phyloP scores from a whole-genome alignment of 1,140 invertebrate species.

The Aphelenchoides besseyi region DNA sequence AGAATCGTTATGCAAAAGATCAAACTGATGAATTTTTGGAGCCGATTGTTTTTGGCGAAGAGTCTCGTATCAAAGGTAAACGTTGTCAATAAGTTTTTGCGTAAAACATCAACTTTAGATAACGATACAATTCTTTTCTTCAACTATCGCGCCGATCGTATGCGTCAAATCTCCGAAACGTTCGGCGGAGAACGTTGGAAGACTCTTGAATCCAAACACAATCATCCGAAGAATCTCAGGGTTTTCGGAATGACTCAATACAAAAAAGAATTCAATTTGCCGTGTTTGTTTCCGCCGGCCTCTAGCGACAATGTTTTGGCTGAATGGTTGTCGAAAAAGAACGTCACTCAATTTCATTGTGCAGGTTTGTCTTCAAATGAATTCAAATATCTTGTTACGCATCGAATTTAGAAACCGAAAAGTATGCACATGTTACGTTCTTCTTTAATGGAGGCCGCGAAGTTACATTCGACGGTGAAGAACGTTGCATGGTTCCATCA shows the following conservation, averaged over 20 bases:
- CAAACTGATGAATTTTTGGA: constrained; percentile 67
- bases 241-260: constrained; percentile 65
- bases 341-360: constrained; percentile 64
- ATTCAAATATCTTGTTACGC: background rate
- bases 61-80: constrained; percentile 60
- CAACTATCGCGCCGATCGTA: constrained; percentile 66
- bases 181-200: constrained; percentile 63
- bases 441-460: constrained; percentile 67
- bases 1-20: constrained; percentile 54
- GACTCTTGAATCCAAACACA: constrained; percentile 62
- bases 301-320: constrained; percentile 65
- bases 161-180: constrained; percentile 65
- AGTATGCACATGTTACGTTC: constrained; percentile 67
- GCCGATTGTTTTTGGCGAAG: constrained; percentile 64
- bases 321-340: constrained; percentile 63
- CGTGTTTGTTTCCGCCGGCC: constrained; percentile 64
- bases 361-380: constrained; percentile 53
- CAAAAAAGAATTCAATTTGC: constrained; percentile 65
- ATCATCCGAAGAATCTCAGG: constrained; percentile 54
- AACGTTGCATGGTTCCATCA: constrained; percentile 65
- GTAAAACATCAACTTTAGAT: constrained; percentile 50
- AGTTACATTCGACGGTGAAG: constrained; percentile 64
- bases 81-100: constrained; percentile 23
- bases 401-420: constrained; percentile 64
- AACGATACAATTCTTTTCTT: constrained; percentile 66